These are phyloP conservation scores for Leucoraja erinaceus DNA, from an alignment of 2,113 vertebrate genomes.

Conservation along the genomic window DNA sequence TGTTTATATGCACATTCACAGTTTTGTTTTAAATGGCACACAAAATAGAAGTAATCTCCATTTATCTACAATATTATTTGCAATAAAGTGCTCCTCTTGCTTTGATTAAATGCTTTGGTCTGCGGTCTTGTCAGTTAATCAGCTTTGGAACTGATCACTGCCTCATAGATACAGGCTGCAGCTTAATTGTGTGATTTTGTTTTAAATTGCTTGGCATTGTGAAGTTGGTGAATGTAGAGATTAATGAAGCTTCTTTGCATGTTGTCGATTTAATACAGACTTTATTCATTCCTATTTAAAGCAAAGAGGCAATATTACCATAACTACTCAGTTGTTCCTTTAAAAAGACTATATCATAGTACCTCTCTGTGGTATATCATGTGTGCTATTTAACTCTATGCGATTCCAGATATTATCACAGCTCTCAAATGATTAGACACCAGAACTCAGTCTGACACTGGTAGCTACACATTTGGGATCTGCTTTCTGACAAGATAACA, in stretches of 20 bases:
- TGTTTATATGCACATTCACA: background rate
- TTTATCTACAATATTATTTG: background rate
- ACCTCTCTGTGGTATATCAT: background rate
- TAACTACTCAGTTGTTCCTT: background rate
- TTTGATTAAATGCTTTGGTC: constrained; percentile 21
- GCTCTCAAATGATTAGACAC: background rate
- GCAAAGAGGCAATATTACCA: background rate
- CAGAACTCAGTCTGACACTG: background rate
- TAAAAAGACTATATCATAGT: background rate
- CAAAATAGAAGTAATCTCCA: constrained; percentile 17
- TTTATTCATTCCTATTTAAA: constrained; percentile 14
- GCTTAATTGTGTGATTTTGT: constrained; percentile 17
- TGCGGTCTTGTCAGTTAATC: constrained; percentile 30
- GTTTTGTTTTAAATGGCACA: background rate
- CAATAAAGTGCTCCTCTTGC: background rate
- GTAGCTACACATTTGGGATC: background rate
- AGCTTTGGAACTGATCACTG: background rate
- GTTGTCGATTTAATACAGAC: background rate
- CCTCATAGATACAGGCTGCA: background rate
- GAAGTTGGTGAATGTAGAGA: background rate
- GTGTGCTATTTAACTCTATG: background rate
- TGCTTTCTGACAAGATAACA: background rate
- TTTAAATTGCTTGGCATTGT: background rate
- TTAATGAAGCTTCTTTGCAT: background rate
- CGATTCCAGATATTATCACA: background rate